Base-by-base conservation (phyloP, 1,140 invertebrate species). In the Drosophila insularis region DNA sequence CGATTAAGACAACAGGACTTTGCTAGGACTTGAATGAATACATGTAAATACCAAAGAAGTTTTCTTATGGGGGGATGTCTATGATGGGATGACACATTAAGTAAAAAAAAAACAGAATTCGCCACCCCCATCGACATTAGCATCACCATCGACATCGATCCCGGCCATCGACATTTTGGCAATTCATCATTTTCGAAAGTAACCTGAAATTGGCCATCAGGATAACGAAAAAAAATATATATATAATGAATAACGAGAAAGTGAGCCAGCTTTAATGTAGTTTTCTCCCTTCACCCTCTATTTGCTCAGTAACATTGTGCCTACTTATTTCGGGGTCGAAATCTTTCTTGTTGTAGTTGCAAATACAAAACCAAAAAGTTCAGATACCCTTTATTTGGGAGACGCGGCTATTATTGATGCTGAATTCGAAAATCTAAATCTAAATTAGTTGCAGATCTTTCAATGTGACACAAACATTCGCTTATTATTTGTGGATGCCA, bases 151-250 rank as follows among this genome's bases (percentile, higher is more conserved):
- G 55, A 31, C 64, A 59, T 11, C 32, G 32, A 21, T 27, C 31
- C 37, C 37, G 23, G 17, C 17, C 63, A 40, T 35, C 23, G 63
- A 27, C 55, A 27, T 53, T 60, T 60, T 43, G 60, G 39, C 65
- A 68, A 68, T 68, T 68, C 65, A 68, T 61, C 56, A 68, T 68
- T 68, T 68, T 61, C 4, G 35, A 14, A 43, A 50, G 17, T 37
- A 46, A 56, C 43, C 43, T 50, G 37, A 54, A 61, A 68, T 66
- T 39, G 37, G 6, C 54, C 17, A 37, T 58, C 55, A 66, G 53
- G 17, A 60, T 23, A 31, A 32, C 14, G 27, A 27, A 27, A 17
- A 46, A 32, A 67, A n/a, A n/a, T n/a, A n/a, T n/a, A n/a, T n/a
- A 40, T 27, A n/a, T 60, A 67, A 60, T 59, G 32, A 59, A 59